A percentile compares a stretch with the other conserved stretches of the same genome.
Evolutionary conservation across 1,140 invertebrate genomes (phyloP).

Genomic region (Artemia franciscana): DNA sequence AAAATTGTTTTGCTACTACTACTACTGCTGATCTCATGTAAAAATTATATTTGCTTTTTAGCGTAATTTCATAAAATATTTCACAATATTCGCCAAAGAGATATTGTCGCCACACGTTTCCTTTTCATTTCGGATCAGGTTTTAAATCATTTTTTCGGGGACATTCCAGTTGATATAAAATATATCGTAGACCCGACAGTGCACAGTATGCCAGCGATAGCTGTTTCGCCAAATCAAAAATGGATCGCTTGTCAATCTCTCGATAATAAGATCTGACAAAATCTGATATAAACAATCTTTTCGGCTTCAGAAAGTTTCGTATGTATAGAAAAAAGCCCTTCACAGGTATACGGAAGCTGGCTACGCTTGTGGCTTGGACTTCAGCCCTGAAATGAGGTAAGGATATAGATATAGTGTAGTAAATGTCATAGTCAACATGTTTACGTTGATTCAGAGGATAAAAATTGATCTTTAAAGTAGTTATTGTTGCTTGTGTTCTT

Average conservation of each 20-base stretch:
- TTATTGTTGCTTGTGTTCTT: too few species aligned
- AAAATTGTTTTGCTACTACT: too few species aligned
- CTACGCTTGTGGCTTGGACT: slow-evolving; percentile 90
- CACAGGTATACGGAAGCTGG: slow-evolving; percentile 95
- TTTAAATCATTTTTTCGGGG: slow-evolving; percentile 39
- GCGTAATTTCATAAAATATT: too few species aligned
- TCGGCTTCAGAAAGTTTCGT: slow-evolving; percentile 91
- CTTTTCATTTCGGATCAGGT: slow-evolving; percentile 9
- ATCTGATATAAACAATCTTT: slow-evolving; percentile 87
- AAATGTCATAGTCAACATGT: too few species aligned
- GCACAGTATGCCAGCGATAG: slow-evolving; percentile 96
- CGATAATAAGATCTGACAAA: slow-evolving; percentile 99
- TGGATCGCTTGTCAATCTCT: slow-evolving; percentile 98
- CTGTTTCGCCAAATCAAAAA: slow-evolving; percentile 82
- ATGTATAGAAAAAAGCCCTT: slow-evolving; percentile 95
- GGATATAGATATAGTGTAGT: slow-evolving; percentile 11
- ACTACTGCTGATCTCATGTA: neutral
- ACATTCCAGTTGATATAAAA: slow-evolving; percentile 99
- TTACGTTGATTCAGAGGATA: too few species aligned
- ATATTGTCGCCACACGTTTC: neutral
- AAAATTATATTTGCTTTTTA: too few species aligned
- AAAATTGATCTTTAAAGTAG: too few species aligned
- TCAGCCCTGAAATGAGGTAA: slow-evolving; percentile 94
- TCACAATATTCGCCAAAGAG: too few species aligned
- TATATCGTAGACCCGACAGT: slow-evolving; percentile 99